These are phyloP conservation scores for Xanthia icteritia DNA, from an alignment of 2,888 invertebrate genomes.

Conservation along the genomic window DNA sequence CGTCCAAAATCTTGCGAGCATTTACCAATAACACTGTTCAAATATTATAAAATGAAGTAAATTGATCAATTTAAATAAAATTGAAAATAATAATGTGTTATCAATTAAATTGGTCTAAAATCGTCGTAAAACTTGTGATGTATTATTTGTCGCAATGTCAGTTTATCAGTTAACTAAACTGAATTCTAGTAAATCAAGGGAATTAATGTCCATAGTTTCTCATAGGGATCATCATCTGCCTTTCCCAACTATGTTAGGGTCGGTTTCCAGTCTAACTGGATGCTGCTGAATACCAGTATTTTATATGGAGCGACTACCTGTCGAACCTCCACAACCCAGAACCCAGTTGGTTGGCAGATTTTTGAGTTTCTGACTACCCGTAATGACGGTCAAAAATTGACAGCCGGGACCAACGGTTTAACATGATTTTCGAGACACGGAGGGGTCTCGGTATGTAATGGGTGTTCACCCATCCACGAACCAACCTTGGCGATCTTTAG, in stretches of 20 bases:
- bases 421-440: too few species aligned
- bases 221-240: background rate
- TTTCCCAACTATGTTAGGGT: background rate
- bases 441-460: background rate
- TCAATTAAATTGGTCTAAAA: background rate
- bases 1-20: background rate
- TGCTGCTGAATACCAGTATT: background rate
- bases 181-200: background rate
- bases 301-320: background rate
- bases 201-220: background rate
- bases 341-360: background rate
- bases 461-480: background rate
- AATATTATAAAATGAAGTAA: background rate
- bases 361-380: background rate
- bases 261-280: background rate
- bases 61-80: background rate
- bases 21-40: background rate
- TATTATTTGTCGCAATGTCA: background rate
- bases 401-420: background rate
- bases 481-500: too few species aligned
- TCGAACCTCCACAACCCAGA: background rate
- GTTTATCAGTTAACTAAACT: background rate
- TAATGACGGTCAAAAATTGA: background rate
- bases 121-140: background rate
- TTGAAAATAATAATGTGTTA: background rate